Evolutionary conservation across 2,888 invertebrate species (phyloP).

Genomic region (Drosophila mettleri): DNA sequence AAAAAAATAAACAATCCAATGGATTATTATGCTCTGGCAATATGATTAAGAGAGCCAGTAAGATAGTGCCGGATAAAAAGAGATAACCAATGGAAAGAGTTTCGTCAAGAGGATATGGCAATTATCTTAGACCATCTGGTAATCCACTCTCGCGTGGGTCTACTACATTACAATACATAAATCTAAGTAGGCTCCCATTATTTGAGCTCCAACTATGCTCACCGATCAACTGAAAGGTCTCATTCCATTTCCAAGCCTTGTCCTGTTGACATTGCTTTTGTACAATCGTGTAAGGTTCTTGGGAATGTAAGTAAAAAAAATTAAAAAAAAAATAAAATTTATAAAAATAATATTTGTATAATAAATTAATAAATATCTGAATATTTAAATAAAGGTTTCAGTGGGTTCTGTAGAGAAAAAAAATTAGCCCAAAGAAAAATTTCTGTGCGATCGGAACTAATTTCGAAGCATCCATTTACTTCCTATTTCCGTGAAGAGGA

Average conservation of each 20-base stretch:
- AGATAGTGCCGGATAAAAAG: too few relatives aligned
- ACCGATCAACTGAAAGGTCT: too few relatives aligned
- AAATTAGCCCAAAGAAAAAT: neutral
- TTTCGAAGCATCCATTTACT: neutral
- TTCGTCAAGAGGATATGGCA: too few relatives aligned
- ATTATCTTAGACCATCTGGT: too few relatives aligned
- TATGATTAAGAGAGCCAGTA: too few relatives aligned
- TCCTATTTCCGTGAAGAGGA: conserved; percentile 14
- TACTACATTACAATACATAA: too few relatives aligned
- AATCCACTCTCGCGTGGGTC: too few relatives aligned
- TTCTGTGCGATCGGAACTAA: neutral
- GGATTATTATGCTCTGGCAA: too few relatives aligned
- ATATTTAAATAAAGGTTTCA: neutral
- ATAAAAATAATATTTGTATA: neutral
- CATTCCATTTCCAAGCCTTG: conserved; percentile 1
- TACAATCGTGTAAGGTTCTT: conserved; percentile 1
- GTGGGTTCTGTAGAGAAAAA: neutral
- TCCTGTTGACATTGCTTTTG: conserved; percentile 4
- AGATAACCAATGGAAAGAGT: too few relatives aligned
- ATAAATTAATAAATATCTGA: neutral
- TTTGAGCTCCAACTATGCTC: neutral
- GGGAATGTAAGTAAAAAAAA: neutral
- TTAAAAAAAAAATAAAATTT: neutral
- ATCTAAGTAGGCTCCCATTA: neutral
- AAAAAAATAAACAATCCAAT: too few relatives aligned